phyloP scores from a whole-genome alignment of 2,113 vertebrate species.

The Mobula birostris region DNA sequence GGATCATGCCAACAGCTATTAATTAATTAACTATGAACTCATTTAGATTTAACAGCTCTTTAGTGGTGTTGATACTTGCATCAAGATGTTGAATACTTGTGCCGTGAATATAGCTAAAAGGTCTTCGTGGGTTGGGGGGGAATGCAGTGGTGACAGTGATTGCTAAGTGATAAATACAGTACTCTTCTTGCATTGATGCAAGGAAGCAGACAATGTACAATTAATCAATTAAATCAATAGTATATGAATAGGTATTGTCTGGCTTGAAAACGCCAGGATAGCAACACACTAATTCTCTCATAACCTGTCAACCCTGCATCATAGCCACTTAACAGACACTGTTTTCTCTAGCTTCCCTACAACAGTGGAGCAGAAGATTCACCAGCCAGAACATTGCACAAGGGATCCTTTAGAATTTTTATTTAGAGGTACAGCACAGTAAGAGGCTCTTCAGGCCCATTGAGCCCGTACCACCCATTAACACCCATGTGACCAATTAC shows the following conservation, averaged over 20 bases:
- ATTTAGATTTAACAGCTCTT: neutral
- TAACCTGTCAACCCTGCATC: neutral
- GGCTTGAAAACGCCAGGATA: neutral
- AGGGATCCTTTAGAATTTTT: no score
- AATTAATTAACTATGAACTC: no score
- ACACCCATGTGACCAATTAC: no score
- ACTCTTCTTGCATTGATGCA: neutral
- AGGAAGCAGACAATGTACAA: neutral
- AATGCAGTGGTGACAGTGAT: no score
- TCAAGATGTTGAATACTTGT: neutral
- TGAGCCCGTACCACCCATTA: no score
- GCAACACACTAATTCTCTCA: neutral
- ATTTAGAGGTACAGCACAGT: no score
- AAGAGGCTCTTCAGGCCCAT: no score
- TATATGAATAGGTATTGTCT: neutral
- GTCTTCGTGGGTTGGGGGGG: neutral
- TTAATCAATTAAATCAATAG: neutral
- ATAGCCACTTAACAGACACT: neutral
- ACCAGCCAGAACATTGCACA: neutral
- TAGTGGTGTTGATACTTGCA: neutral
- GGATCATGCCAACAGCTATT: neutral
- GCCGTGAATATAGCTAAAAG: neutral
- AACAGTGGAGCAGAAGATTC: neutral
- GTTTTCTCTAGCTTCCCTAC: neutral
- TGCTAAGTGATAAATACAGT: neutral